These are phyloP conservation scores for Chloroclystis v-ata DNA, from an alignment of 2,888 invertebrate genomes.

Conservation along the genomic window DNA sequence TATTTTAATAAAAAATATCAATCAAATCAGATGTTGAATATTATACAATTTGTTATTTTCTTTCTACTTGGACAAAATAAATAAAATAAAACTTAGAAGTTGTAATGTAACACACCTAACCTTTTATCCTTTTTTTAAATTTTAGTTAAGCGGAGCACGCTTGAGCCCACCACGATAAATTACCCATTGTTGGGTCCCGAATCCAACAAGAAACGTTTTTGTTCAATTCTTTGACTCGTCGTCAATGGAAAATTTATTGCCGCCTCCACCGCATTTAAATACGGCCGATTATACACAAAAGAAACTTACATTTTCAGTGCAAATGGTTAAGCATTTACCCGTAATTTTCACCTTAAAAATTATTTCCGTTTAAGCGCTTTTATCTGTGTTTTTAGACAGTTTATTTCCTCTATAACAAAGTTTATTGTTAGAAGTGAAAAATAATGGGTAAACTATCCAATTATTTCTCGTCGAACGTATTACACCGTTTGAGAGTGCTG, in stretches of 20 bases:
- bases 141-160: slow-evolving; percentile 45
- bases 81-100: too few relatives aligned
- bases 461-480: slow-evolving; percentile 18
- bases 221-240: slow-evolving; percentile 75
- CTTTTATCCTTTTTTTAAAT: slow-evolving; percentile 57
- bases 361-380: too few relatives aligned
- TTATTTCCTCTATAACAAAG: neutral
- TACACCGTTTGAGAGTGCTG: slow-evolving; percentile 8
- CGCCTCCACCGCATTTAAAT: slow-evolving; percentile 69
- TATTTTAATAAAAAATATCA: too few relatives aligned
- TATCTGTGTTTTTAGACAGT: too few relatives aligned
- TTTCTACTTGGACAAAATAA: too few relatives aligned
- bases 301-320: slow-evolving; percentile 56
- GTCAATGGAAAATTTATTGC: slow-evolving; percentile 75
- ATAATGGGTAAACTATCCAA: slow-evolving; percentile 1
- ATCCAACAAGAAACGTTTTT: slow-evolving; percentile 73
- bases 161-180: slow-evolving; percentile 69
- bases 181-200: slow-evolving; percentile 69
- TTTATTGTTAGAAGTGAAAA: slow-evolving; percentile 16
- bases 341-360: slow-evolving; percentile 46
- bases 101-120: too few relatives aligned
- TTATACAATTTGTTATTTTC: too few relatives aligned
- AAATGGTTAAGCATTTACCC: slow-evolving; percentile 53
- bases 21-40: too few relatives aligned
- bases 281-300: slow-evolving; percentile 64